Conservation (phyloP, 2,113 vertebrate genomes). For the Rhea pennata region DNA sequence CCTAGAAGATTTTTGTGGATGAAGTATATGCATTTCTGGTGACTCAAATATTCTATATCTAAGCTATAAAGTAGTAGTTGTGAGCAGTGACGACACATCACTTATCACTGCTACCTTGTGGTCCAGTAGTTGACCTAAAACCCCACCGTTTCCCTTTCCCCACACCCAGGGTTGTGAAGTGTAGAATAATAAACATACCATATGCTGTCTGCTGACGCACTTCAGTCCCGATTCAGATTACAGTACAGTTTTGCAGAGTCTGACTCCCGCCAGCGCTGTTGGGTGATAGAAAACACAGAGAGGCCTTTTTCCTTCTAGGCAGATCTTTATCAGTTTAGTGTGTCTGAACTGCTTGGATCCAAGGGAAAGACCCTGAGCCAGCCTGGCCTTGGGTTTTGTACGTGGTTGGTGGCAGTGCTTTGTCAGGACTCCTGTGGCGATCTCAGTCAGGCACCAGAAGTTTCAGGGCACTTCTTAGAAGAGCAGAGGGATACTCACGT, state of each 20-base stretch:
- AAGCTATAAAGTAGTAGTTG: not conserved
- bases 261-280: rapidly evolving
- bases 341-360: not conserved
- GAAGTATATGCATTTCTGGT: not conserved
- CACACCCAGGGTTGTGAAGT: not conserved
- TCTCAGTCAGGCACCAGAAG: rapidly evolving
- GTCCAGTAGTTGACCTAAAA: slow-evolving; percentile 30
- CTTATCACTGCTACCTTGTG: not conserved
- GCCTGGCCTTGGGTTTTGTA: not conserved
- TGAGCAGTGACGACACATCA: not conserved
- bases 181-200: not conserved
- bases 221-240: not conserved
- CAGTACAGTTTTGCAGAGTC: not conserved
- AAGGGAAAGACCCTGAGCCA: not conserved
- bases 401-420: not conserved
- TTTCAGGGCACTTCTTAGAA: not conserved
- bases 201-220: not conserved
- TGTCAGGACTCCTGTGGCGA: not conserved
- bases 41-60: not conserved
- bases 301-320: not conserved
- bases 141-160: slow-evolving; percentile 7
- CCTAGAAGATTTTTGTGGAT: not conserved
- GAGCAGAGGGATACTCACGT: too few species aligned
- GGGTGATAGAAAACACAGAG: not conserved
- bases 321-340: not conserved